These are phyloP conservation scores for Gallirallus australis DNA, from an alignment of 2,797 vertebrate genomes.

Conservation along the genomic window DNA sequence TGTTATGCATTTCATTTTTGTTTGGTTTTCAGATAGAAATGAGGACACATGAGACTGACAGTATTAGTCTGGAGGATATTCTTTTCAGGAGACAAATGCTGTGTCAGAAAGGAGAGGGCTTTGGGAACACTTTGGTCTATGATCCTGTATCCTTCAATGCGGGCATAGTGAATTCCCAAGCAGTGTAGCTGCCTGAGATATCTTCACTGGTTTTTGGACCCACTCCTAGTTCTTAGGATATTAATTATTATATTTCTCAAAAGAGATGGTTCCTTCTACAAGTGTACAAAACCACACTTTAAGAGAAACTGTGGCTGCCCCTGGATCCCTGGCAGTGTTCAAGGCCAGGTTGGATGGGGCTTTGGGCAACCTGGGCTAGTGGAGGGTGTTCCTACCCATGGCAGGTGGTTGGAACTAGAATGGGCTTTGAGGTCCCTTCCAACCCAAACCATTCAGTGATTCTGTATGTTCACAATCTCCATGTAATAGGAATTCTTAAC, in stretches of 20 bases:
- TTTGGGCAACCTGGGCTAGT: too few relatives aligned
- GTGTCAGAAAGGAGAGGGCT: neutral
- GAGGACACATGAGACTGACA: neutral
- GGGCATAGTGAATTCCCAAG: neutral
- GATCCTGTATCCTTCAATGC: neutral
- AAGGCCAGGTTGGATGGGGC: too few relatives aligned
- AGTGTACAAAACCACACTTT: neutral
- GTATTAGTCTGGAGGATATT: neutral
- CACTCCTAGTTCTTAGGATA: neutral
- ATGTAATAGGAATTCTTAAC: neutral
- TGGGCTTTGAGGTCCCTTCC: too few relatives aligned
- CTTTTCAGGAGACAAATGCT: neutral
- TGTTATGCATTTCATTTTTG: neutral
- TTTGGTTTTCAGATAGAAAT: neutral
- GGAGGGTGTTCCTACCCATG: too few relatives aligned
- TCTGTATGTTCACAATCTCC: neutral
- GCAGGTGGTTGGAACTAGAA: too few relatives aligned
- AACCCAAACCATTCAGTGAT: too few relatives aligned
- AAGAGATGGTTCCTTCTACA: neutral
- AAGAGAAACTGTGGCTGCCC: too few relatives aligned
- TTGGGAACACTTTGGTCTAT: accelerated
- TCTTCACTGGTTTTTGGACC: neutral
- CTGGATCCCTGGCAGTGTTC: too few relatives aligned
- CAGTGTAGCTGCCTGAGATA: neutral
- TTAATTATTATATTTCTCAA: neutral